Evolutionary conservation across 2,888 invertebrate genomes (phyloP).

Genomic region (Leptopilina syphax): DNA sequence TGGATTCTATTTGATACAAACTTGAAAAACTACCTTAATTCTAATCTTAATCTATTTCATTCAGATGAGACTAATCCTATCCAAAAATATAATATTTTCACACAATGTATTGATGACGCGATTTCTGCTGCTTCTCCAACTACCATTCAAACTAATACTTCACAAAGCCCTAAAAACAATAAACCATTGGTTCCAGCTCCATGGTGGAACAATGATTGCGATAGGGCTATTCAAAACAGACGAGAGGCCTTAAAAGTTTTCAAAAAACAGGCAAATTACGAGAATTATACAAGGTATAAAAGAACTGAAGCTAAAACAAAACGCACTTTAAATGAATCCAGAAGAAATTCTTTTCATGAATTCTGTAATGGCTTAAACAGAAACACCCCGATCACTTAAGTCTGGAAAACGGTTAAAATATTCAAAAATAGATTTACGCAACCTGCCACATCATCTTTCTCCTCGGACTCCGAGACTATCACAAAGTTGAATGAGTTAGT

Average conservation of each 20-base stretch:
- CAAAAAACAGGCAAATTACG: neutral
- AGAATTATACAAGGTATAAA: neutral
- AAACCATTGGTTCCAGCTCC: neutral
- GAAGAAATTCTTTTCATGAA: neutral
- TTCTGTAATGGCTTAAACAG: neutral
- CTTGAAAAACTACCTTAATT: neutral
- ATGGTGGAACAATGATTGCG: neutral
- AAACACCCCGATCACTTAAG: neutral
- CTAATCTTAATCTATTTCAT: neutral
- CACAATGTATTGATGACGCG: neutral
- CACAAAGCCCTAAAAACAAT: neutral
- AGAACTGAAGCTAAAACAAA: neutral
- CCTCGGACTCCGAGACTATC: neutral
- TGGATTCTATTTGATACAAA: too few species aligned
- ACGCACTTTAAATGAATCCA: neutral
- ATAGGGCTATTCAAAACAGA: neutral
- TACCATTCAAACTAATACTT: neutral
- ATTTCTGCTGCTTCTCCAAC: neutral
- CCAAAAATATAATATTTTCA: neutral
- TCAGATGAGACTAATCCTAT: neutral
- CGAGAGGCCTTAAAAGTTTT: neutral
- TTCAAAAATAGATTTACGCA: neutral
- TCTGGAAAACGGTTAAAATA: neutral
- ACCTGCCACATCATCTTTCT: neutral
- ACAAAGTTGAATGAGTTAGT: neutral